phyloP scores from a whole-genome alignment of 2,888 invertebrate genomes.

The Tipula vernalis region DNA sequence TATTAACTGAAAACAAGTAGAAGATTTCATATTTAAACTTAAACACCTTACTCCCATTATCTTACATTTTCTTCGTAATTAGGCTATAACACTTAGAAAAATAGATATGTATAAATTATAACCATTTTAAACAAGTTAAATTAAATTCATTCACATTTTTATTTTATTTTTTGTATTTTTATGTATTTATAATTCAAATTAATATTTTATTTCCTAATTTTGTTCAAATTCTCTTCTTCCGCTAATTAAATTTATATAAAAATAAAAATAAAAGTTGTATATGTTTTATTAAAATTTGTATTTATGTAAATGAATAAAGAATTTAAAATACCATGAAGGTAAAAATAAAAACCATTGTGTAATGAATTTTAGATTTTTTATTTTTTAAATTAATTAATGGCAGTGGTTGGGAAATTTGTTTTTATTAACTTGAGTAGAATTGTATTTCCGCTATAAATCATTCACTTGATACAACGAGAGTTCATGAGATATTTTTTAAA shows the following conservation, averaged over 20 bases:
- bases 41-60: no score
- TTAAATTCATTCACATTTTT: not conserved
- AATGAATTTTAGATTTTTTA: not conserved
- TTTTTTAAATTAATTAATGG: not conserved
- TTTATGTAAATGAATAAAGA: not conserved
- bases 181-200: not conserved
- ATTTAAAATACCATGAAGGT: not conserved
- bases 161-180: not conserved
- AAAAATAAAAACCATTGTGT: not conserved
- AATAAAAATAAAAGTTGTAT: not conserved
- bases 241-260: slow-evolving; percentile 4
- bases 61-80: no score
- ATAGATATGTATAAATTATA: no score
- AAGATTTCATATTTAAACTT: no score
- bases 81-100: no score
- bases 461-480: not conserved
- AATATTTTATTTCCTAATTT: not conserved
- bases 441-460: not conserved
- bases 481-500: not conserved
- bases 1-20: no score
- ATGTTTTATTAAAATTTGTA: not conserved
- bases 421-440: not conserved
- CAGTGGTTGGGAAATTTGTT: not conserved
- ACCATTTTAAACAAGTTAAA: not conserved
- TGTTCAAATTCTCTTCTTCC: not conserved